Percentiles rank a stretch among this genome's conserved stretches.
Evolutionary conservation across 2,797 vertebrate genomes (phyloP).

Genomic region (Crenichthys baileyi): DNA sequence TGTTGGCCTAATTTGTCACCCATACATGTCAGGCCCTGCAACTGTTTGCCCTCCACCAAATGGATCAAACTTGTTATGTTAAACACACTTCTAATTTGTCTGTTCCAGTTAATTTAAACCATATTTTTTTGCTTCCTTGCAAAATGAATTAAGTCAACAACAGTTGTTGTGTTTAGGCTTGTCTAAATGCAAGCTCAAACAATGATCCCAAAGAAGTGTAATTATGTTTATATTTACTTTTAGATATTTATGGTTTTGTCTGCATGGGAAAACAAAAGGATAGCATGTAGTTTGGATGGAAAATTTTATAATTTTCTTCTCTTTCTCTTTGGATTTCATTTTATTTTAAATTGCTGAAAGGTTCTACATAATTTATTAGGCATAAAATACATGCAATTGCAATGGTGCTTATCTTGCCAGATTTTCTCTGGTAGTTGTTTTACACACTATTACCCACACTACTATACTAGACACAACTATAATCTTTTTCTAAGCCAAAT

Average conservation of each 20-base stretch:
- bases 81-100: constrained; percentile 39
- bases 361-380: constrained; percentile 11
- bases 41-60: constrained; percentile 16
- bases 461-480: neutral
- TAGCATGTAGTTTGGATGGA: neutral
- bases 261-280: neutral
- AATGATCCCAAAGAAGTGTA: neutral
- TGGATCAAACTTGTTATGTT: constrained; percentile 34
- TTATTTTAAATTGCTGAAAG: constrained; percentile 21
- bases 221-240: neutral
- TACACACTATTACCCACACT: constrained; percentile 12
- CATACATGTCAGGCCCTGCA: constrained; percentile 13
- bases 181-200: constrained; percentile 6
- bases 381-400: constrained; percentile 41
- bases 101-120: constrained; percentile 26
- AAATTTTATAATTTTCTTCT: neutral
- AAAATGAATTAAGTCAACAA: constrained; percentile 12
- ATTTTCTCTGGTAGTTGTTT: constrained; percentile 33
- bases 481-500: constrained; percentile 40
- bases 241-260: neutral
- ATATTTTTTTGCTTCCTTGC: constrained; percentile 12
- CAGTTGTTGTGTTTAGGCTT: constrained; percentile 7
- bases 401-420: constrained; percentile 29
- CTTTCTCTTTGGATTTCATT: constrained; percentile 10
- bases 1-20: constrained; percentile 19